phyloP scores from a whole-genome alignment of 1,140 invertebrate species.

The Radopholus similis region DNA sequence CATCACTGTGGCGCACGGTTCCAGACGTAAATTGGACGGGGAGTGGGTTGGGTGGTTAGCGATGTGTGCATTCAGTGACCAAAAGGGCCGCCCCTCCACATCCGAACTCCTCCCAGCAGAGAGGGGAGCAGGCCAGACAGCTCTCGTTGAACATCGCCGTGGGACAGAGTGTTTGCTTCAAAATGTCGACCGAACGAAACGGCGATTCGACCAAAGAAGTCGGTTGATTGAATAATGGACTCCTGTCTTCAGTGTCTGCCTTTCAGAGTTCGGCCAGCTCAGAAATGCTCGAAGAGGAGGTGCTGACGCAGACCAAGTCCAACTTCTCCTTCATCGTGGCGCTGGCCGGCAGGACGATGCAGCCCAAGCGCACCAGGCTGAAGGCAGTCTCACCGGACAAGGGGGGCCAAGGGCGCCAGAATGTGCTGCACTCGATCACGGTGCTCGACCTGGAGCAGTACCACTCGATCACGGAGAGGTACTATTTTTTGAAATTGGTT shows the following conservation, averaged over 20 bases:
- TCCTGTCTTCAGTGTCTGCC: background rate
- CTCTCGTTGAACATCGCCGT: conserved; percentile 28
- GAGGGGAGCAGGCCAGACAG: background rate
- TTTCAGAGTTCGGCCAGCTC: background rate
- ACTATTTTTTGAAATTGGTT: background rate
- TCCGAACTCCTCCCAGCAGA: background rate
- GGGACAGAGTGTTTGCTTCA: conserved; percentile 41
- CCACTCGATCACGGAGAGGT: conserved; percentile 38
- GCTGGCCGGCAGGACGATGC: background rate
- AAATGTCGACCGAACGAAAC: background rate
- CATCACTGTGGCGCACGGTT: conserved; percentile 29
- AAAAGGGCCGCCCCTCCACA: conserved; percentile 1
- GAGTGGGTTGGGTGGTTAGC: background rate
- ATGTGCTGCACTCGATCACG: conserved; percentile 39
- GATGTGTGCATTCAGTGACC: conserved; percentile 11
- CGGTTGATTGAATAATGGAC: background rate
- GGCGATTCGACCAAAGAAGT: background rate
- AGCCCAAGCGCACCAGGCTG: background rate
- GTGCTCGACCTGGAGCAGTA: conserved; percentile 38
- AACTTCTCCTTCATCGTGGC: conserved; percentile 1
- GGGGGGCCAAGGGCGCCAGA: background rate
- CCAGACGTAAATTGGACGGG: conserved; percentile 19
- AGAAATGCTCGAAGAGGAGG: conserved; percentile 8
- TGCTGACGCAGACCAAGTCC: conserved; percentile 1
- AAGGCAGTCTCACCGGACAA: background rate